These are phyloP conservation scores for Oophaga pumilio DNA, from an alignment of 2,113 vertebrate species.

Conservation along the genomic window DNA sequence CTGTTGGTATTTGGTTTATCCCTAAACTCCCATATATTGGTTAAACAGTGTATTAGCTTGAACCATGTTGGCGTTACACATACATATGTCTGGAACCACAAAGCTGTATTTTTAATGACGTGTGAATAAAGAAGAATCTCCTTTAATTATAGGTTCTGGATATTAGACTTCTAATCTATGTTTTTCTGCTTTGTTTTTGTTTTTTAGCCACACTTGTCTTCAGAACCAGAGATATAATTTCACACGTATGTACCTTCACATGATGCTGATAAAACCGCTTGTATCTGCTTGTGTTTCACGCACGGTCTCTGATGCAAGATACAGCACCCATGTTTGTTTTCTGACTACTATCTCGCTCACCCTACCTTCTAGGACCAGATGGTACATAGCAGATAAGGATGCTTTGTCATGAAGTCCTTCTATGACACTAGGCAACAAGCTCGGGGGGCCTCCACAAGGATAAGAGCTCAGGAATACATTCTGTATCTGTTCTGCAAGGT, in stretches of 20 bases:
- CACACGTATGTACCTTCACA: neutral
- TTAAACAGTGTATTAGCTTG: too few species aligned
- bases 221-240: neutral
- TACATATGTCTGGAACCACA: too few species aligned
- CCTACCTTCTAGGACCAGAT: conserved; percentile 28
- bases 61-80: too few species aligned
- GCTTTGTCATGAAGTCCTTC: neutral
- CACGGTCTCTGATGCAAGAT: neutral
- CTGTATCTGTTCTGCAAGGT: neutral
- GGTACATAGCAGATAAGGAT: conserved; percentile 28
- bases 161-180: neutral
- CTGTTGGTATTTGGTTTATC: too few species aligned
- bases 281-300: neutral
- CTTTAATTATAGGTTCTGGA: too few species aligned
- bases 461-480: neutral
- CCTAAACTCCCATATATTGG: too few species aligned
- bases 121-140: too few species aligned
- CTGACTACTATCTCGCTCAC: conserved; percentile 20
- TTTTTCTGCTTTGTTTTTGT: neutral
- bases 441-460: conserved; percentile 26
- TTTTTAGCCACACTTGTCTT: neutral
- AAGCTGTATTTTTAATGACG: too few species aligned
- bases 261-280: neutral
- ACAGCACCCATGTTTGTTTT: neutral
- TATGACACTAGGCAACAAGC: neutral